A percentile compares a stretch with the other conserved stretches of the same genome.
phyloP scores from a whole-genome alignment of 1,140 invertebrate genomes.

The Goniozus legneri region DNA sequence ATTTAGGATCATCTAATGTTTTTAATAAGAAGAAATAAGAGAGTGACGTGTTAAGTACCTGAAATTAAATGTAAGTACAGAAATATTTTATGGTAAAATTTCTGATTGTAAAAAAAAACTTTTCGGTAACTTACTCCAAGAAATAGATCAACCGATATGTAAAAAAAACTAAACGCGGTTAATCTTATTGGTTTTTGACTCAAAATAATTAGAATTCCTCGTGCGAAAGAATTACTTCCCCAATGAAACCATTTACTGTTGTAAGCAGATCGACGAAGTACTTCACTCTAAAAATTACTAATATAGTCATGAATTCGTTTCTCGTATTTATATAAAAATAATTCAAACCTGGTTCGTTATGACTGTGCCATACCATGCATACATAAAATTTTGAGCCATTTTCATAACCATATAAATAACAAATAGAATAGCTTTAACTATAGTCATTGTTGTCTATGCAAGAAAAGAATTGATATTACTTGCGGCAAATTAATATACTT shows the following conservation, averaged over 20 bases:
- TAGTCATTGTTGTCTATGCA: constrained; percentile 2
- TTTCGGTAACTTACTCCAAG: constrained; percentile 21
- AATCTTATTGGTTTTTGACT: constrained; percentile 22
- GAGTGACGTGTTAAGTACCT: constrained; percentile 24
- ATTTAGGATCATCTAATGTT: constrained; percentile 19
- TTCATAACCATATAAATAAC: constrained; percentile 12
- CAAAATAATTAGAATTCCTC: constrained; percentile 20
- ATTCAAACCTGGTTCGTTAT: not conserved
- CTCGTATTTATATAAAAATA: not conserved
- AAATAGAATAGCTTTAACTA: not conserved
- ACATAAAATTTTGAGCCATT: constrained; percentile 17
- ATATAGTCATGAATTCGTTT: too few relatives aligned
- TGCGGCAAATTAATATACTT: not conserved
- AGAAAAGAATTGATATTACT: not conserved
- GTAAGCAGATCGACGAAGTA: constrained; percentile 6
- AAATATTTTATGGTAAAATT: not conserved
- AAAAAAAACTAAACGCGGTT: constrained; percentile 20
- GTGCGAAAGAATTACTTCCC: constrained; percentile 7
- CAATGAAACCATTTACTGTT: constrained; percentile 14
- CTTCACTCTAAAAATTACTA: constrained; percentile 19
- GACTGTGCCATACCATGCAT: constrained; percentile 13
- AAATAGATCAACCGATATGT: constrained; percentile 25
- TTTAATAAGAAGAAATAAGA: constrained; percentile 26
- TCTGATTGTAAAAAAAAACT: constrained; percentile 2
- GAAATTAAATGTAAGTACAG: constrained; percentile 6